Evolutionary conservation across 2,113 vertebrate genomes (phyloP).

Genomic region (Ammodytes marinus): DNA sequence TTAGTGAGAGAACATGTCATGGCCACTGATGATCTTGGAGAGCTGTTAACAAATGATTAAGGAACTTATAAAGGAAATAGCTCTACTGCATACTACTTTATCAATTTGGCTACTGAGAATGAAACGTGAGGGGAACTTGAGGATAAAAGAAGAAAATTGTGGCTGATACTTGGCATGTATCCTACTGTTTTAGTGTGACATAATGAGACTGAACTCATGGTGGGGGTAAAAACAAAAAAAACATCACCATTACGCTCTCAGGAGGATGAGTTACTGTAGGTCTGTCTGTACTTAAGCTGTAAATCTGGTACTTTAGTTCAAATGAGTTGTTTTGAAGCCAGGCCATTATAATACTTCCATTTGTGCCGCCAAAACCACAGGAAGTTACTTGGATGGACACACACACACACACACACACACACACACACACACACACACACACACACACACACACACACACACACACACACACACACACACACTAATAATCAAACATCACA

Average conservation of each 20-base stretch:
- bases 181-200: conserved; percentile 14
- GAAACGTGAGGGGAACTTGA: neutral
- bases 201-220: conserved; percentile 31
- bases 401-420: conserved; percentile 5
- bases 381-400: conserved; percentile 36
- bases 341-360: conserved; percentile 47
- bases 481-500: conserved; percentile 22
- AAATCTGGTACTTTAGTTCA: conserved; percentile 9
- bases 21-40: no score
- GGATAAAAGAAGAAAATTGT: conserved; percentile 2
- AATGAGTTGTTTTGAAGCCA: conserved; percentile 52
- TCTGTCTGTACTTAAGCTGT: conserved; percentile 23
- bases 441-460: neutral
- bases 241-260: neutral
- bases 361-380: conserved; percentile 36
- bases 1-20: no score
- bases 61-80: no score
- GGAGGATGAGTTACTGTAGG: conserved; percentile 7
- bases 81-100: no score
- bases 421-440: neutral
- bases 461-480: conserved; percentile 17
- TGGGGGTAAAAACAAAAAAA: neutral
- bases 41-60: no score
- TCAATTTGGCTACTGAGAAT: no score
- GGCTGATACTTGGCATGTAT: conserved; percentile 14